Evolutionary conservation across 2,113 vertebrate genomes (phyloP), one percentile per base, ranked within the genome.

Genomic region (Anas platyrhynchos): DNA sequence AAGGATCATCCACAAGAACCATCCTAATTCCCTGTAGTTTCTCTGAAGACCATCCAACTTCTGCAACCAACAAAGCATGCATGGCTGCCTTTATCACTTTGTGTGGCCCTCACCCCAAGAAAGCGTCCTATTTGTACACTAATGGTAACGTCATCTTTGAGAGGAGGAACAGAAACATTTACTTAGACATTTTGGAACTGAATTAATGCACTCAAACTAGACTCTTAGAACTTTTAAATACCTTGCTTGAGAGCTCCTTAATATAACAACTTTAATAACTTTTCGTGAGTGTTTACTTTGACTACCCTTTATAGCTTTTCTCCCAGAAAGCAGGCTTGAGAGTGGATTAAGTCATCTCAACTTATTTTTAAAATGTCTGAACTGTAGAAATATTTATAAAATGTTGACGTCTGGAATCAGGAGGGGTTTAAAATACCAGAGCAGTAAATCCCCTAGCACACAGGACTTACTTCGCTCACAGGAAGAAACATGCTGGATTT

Each of bases 381-480:
- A 96, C 88, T 79, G 76, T 20, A 94, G 92, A 95, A 97, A 91
- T 96, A 96, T 91, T 96, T 96, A 92, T 62, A 82, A 96, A 92
- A 94, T 93, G 88, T 84, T 95, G 89, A 95, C 6, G 31, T 94
- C 92, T 92, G 81, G 80, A 94, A 93, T 92, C 83, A 96, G 77
- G 88, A 93, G 83, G 86, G 86, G 80, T 84, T 97, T 97, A 96
- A 96, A 96, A 96, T 95, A 96, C 94, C 95, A 95, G 55, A 91
- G 89, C 77, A 92, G 74, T 86, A 96, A 97, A 96, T 96, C 93
- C 69, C 62, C 72, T 44, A 68, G 80, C 74, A 67, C 92, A 90
- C 69, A 62, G 66, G 69, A 66, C 66, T 88, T 83, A 55, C 9
- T 96, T 66, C 88, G 73, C 48, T 83, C 80, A 81, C 90, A 88